phyloP scores from a whole-genome alignment of 1,140 invertebrate species.

The Rhopalosiphum padi region DNA sequence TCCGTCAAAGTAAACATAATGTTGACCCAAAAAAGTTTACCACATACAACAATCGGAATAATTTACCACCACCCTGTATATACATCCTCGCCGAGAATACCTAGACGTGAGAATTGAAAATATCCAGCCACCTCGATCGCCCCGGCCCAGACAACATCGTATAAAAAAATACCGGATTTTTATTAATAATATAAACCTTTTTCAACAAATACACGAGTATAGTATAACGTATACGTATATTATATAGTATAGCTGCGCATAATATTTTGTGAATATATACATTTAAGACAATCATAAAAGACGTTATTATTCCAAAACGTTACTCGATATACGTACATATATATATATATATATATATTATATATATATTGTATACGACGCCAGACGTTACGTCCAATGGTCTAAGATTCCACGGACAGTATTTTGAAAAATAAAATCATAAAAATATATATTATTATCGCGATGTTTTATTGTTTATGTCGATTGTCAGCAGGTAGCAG shows the following conservation, averaged over 20 bases:
- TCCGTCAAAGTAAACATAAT: too few species aligned
- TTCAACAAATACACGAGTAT: background rate
- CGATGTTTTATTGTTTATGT: slow-evolving; percentile 11
- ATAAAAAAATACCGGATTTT: background rate
- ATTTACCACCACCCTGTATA: too few species aligned
- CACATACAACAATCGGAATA: too few species aligned
- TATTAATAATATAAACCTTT: background rate
- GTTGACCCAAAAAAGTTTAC: too few species aligned
- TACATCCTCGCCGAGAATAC: background rate
- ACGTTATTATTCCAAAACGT: background rate
- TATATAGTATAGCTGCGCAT: too few species aligned
- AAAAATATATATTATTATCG: background rate
- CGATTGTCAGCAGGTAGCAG: background rate
- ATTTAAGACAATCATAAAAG: too few species aligned
- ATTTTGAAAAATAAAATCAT: background rate
- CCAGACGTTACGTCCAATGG: too few species aligned
- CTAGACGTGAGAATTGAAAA: background rate
- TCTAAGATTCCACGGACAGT: background rate
- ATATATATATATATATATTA: too few species aligned
- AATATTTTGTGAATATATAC: too few species aligned
- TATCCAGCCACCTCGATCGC: background rate
- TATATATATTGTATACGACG: too few species aligned
- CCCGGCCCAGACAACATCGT: background rate
- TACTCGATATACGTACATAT: background rate
- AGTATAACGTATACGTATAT: background rate